A percentile compares a stretch with the other conserved stretches of the same genome.
Evolutionary conservation across 2,797 vertebrate species (phyloP).

Genomic region (Anguilla pacifica): DNA sequence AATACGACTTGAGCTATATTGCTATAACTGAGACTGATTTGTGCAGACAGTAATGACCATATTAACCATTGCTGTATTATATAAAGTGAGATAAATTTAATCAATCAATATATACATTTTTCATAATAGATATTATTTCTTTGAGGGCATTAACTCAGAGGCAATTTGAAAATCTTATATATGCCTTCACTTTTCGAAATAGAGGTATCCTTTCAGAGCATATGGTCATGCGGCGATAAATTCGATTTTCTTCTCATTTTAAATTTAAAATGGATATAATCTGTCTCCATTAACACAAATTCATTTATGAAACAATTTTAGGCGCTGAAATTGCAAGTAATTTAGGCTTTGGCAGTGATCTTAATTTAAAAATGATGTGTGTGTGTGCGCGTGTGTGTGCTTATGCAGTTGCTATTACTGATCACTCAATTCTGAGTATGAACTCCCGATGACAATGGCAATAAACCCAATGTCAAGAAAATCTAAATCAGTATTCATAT

Average conservation of each 20-base stretch:
- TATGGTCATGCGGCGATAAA: not conserved
- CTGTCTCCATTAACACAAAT: not conserved
- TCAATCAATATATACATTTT: not conserved
- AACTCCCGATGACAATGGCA: not conserved
- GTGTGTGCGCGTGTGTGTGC: not conserved
- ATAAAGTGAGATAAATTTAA: not conserved
- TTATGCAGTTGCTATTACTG: not conserved
- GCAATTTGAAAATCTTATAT: not conserved
- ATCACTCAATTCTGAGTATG: not conserved
- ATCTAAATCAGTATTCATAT: not conserved
- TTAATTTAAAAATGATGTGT: not conserved
- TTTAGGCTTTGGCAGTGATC: not conserved
- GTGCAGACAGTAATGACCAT: not conserved
- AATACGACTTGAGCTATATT: not conserved
- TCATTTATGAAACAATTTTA: not conserved
- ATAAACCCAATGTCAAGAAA: not conserved
- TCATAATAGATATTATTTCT: not conserved
- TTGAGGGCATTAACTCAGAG: not conserved
- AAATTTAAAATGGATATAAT: not conserved
- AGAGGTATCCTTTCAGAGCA: not conserved
- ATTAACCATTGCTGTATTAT: not conserved
- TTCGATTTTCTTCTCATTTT: not conserved
- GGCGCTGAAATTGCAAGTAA: not conserved
- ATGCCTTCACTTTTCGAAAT: not conserved
- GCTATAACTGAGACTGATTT: not conserved